Conservation (phyloP, 2,888 invertebrate species). For the Oithona nana region DNA sequence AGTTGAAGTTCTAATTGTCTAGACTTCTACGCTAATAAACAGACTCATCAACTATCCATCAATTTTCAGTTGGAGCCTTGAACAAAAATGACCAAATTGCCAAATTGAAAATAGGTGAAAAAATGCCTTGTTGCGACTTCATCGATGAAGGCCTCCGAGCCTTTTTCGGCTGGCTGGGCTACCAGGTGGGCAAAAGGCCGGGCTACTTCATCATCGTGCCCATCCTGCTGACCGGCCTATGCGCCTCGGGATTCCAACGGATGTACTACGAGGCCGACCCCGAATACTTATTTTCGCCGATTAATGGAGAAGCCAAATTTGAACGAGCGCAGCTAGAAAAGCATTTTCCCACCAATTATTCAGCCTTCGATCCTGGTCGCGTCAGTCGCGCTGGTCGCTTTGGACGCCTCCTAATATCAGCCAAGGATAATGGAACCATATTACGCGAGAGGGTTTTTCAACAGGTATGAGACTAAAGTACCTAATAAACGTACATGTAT, state of each 20-base stretch:
- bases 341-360: slow-evolving; percentile 69
- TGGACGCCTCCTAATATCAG: slow-evolving; percentile 58
- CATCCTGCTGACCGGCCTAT: slow-evolving; percentile 53
- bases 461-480: neutral
- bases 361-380: slow-evolving; percentile 63
- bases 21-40: too few relatives aligned
- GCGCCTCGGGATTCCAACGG: slow-evolving; percentile 67
- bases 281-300: slow-evolving; percentile 72
- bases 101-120: too few relatives aligned
- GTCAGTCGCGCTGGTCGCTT: slow-evolving; percentile 66
- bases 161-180: slow-evolving; percentile 56
- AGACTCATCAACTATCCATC: too few relatives aligned
- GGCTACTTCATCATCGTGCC: slow-evolving; percentile 75
- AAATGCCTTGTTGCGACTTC: too few relatives aligned
- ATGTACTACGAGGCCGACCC: slow-evolving; percentile 75
- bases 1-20: too few relatives aligned
- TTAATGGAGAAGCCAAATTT: slow-evolving; percentile 47
- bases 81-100: too few relatives aligned
- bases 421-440: slow-evolving; percentile 53
- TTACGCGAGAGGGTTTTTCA: slow-evolving; percentile 34
- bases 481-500: too few relatives aligned
- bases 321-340: slow-evolving; percentile 62
- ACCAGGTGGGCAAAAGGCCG: slow-evolving; percentile 56
- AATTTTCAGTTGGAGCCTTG: too few relatives aligned
- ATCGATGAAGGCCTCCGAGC: slow-evolving; percentile 1